Evolutionary conservation across 2,888 invertebrate species (phyloP).

Genomic region (Eristalis intricaria): DNA sequence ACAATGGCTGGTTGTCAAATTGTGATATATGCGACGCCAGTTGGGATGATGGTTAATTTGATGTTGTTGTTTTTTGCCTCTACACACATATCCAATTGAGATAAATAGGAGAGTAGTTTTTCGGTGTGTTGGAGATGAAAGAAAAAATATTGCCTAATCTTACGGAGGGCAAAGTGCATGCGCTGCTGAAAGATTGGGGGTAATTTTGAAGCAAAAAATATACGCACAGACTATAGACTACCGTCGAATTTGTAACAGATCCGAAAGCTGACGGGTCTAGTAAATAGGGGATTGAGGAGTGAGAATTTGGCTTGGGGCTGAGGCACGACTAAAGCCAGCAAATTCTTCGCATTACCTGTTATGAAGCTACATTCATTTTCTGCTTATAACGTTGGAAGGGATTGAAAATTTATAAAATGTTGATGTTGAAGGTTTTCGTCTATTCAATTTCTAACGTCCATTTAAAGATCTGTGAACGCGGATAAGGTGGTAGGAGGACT

Average conservation of each 20-base stretch:
- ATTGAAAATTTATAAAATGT: too few species aligned
- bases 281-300: neutral
- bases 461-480: too few species aligned
- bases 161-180: conserved; percentile 57
- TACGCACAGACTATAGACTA: neutral
- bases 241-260: neutral
- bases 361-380: too few species aligned
- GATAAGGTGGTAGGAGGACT: too few species aligned
- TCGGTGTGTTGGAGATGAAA: conserved; percentile 41
- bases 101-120: conserved; percentile 18
- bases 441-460: too few species aligned
- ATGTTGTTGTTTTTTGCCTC: neutral
- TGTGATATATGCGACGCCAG: conserved; percentile 64
- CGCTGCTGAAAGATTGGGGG: conserved; percentile 42
- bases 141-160: conserved; percentile 26
- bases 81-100: neutral
- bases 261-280: neutral
- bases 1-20: conserved; percentile 58
- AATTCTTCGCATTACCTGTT: neutral
- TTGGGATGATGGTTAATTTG: conserved; percentile 33
- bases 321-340: neutral
- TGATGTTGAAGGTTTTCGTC: too few species aligned
- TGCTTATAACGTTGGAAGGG: too few species aligned
- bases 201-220: neutral
- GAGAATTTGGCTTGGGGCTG: neutral